These are phyloP conservation scores for Cryptotermes secundus DNA, from an alignment of 1,140 invertebrate genomes.

Conservation along the genomic window DNA sequence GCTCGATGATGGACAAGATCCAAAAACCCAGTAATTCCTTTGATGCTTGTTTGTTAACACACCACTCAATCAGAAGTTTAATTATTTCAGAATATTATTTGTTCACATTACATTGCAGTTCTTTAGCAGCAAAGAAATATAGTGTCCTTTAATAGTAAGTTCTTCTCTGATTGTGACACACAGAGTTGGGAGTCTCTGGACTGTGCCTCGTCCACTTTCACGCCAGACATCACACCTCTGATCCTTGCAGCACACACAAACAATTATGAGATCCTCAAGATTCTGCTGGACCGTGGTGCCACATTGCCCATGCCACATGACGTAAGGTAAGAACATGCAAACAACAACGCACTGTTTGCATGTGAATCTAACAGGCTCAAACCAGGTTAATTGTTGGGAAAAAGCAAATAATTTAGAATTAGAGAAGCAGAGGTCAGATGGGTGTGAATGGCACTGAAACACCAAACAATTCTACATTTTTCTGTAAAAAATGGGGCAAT, in stretches of 20 bases:
- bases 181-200: constrained; percentile 86
- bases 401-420: too few relatives aligned
- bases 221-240: constrained; percentile 84
- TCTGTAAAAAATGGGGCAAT: background rate
- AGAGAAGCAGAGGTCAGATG: too few relatives aligned
- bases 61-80: too few relatives aligned
- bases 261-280: constrained; percentile 90
- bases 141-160: background rate
- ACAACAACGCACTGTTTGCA: background rate
- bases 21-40: too few relatives aligned
- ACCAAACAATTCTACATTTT: too few relatives aligned
- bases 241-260: constrained; percentile 88
- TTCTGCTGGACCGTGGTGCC: constrained; percentile 83
- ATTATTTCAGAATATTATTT: too few relatives aligned
- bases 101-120: too few relatives aligned
- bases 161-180: background rate
- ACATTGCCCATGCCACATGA: constrained; percentile 86
- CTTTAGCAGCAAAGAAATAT: background rate
- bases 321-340: constrained; percentile 63
- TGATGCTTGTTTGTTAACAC: too few relatives aligned
- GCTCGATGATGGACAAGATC: too few relatives aligned
- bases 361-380: too few relatives aligned
- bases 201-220: constrained; percentile 77
- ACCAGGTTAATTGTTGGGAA: too few relatives aligned
- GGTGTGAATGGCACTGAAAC: too few relatives aligned